Base-by-base conservation (phyloP, 2,113 vertebrate genomes). In the Aramus guarauna region DNA sequence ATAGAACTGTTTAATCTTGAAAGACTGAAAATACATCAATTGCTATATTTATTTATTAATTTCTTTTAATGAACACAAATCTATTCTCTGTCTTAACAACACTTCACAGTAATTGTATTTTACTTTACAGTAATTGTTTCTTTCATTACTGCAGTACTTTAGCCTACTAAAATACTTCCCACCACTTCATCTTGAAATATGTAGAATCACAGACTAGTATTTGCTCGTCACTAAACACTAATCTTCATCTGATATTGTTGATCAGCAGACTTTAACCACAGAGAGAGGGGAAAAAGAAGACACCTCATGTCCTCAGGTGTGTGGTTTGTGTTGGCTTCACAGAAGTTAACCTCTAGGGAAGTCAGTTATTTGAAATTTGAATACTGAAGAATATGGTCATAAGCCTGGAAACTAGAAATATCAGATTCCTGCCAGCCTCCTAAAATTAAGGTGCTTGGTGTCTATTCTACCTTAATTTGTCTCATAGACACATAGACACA, bases 281-380 rank as follows among this genome's bases (percentile, higher is more conserved):
- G 7, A 30, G 6, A 50, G 8, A 37, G 18, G 68, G 12, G 23
- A 4, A 12, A 17, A 18, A 76, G 66, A 62, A 5, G 1, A 12
- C 5, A 55, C 17, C 21, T 71, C 1, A 2, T 22, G 21, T 37
- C 17, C 21, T 71, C 1, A 2, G 26, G 21, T 37, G 2, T 60
- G 12, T 50, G 58, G 2, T 68, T 73, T 90, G 10, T 58, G 9
- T 36, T 86, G 45, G 4, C 12, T 94, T 47, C 10, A 43, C 6
- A 18, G 55, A 66, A 56, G 5, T 52, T 78, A 74, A 41, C 10
- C 12, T 43, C 6, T 34, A 48, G 41, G 50, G 20, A 94, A 66
- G 7, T 48, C 11, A 34, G 11, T 71, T 55, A 18, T 68, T 74
- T 69, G 27, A 68, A 62, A 68, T 30, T 11, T 45, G 45, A 89